Conservation (phyloP, 2,797 vertebrate species). For the Sebastes reedi region DNA sequence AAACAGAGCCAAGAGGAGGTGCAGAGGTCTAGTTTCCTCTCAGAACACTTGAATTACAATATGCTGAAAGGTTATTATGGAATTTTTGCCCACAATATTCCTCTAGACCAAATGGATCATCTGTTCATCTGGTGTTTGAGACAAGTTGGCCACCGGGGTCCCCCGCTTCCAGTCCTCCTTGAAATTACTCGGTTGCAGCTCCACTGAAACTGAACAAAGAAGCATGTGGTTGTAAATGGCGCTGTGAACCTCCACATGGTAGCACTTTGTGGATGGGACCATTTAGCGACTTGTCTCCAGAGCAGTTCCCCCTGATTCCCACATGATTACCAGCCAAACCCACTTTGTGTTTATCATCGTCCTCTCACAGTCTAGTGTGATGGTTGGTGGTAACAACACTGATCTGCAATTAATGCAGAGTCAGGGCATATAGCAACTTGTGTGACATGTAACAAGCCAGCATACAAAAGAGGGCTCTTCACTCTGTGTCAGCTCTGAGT, state of each 20-base stretch:
- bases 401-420: conserved; percentile 57
- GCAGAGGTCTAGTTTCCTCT: too few relatives aligned
- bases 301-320: conserved; percentile 32
- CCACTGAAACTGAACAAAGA: conserved; percentile 65
- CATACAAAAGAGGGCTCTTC: background rate
- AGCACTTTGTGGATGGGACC: conserved; percentile 56
- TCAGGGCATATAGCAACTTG: conserved; percentile 1
- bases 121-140: conserved; percentile 47
- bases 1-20: too few relatives aligned
- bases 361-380: conserved; percentile 7
- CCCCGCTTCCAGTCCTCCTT: conserved; percentile 38
- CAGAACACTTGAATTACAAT: too few relatives aligned
- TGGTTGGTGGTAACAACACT: conserved; percentile 25
- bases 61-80: too few relatives aligned
- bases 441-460: background rate
- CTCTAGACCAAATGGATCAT: conserved; percentile 22
- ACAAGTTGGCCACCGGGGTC: conserved; percentile 24
- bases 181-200: conserved; percentile 63
- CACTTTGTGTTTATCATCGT: conserved; percentile 42
- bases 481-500: background rate
- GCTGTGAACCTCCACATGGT: conserved; percentile 56
- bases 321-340: conserved; percentile 26
- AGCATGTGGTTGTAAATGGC: conserved; percentile 49
- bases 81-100: conserved; percentile 21
- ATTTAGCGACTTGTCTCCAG: conserved; percentile 50